A percentile compares a stretch with the other conserved stretches of the same genome.
Evolutionary conservation across 2,888 invertebrate species (phyloP).

Genomic region (Leistus spinibarbis): DNA sequence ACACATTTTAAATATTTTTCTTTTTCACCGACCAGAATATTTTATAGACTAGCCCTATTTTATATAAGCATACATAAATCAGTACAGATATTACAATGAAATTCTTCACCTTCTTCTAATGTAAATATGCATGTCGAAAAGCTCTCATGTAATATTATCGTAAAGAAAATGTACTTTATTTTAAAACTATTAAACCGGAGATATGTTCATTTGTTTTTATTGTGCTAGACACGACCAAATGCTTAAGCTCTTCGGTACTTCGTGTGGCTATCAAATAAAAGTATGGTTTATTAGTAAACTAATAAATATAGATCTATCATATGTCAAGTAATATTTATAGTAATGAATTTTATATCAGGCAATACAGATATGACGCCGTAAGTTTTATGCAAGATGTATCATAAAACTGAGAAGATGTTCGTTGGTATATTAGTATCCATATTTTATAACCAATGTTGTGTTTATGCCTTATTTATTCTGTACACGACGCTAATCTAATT

Average conservation of each 20-base stretch:
- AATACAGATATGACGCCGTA: background rate
- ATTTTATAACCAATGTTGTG: constrained; percentile 32
- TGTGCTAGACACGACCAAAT: no score
- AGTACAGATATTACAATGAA: no score
- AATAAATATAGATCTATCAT: background rate
- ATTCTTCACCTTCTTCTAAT: no score
- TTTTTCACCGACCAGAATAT: background rate
- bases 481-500: constrained; percentile 30
- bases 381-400: background rate
- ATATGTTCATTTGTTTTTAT: no score
- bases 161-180: no score
- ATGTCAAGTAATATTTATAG: background rate
- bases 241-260: no score
- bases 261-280: no score
- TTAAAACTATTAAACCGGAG: no score
- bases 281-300: no score
- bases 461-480: constrained; percentile 28
- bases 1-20: background rate
- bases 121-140: no score
- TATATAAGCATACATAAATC: no score
- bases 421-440: background rate
- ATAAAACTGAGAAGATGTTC: background rate
- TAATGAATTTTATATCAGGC: background rate
- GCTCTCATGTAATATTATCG: no score
- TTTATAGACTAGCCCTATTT: background rate